A percentile compares a stretch with the other conserved stretches of the same genome.
These are phyloP conservation scores for Thryonomys swinderianus DNA, from an alignment of 2,113 vertebrate species.

Conservation along the genomic window DNA sequence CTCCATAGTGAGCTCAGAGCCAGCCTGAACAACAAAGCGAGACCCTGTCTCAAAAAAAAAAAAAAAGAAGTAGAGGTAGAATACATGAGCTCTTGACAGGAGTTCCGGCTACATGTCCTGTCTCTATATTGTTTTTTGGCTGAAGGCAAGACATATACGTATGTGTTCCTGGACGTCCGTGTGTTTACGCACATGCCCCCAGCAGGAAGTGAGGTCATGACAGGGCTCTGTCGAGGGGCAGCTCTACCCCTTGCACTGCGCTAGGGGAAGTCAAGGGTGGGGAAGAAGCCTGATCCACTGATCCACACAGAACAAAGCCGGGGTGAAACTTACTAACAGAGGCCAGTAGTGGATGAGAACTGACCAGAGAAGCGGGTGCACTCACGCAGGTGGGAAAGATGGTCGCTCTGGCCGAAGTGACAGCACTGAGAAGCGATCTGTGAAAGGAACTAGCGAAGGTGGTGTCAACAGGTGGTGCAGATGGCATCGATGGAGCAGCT, in stretches of 20 bases:
- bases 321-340: neutral
- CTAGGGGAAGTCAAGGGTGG: neutral
- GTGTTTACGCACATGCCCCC: fast-evolving
- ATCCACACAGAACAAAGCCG: neutral
- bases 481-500: neutral
- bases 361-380: fast-evolving
- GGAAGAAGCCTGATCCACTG: neutral
- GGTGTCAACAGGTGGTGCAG: neutral
- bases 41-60: too few relatives aligned
- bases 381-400: neutral
- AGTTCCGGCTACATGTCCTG: neutral
- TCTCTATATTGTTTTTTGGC: constrained; percentile 18
- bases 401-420: neutral
- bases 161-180: neutral
- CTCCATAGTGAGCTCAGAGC: too few relatives aligned
- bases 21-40: too few relatives aligned
- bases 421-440: neutral
- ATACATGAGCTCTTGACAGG: neutral
- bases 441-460: neutral
- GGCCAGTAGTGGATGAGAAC: neutral
- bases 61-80: neutral
- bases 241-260: neutral
- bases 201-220: neutral
- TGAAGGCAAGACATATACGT: neutral
- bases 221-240: neutral